Evolutionary conservation across 2,797 vertebrate genomes (phyloP).

Genomic region (Schizothorax lantsangensis): DNA sequence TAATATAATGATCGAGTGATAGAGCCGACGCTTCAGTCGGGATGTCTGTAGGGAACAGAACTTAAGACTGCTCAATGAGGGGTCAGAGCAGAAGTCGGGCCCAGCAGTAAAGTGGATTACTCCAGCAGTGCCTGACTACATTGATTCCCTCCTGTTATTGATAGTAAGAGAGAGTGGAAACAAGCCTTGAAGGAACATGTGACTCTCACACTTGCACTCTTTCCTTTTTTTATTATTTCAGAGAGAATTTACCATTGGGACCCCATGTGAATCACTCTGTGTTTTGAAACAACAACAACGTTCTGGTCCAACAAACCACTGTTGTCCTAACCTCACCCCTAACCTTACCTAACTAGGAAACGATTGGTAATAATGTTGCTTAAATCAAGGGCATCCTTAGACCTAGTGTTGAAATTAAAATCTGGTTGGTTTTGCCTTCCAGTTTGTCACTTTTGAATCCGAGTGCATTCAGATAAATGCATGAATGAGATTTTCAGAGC

Average conservation of each 20-base stretch:
- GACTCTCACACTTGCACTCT: not conserved
- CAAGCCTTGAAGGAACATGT: not conserved
- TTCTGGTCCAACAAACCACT: not conserved
- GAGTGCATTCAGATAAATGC: not conserved
- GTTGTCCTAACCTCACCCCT: not conserved
- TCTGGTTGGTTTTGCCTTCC: not conserved
- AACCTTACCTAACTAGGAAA: not conserved
- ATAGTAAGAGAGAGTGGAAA: not conserved
- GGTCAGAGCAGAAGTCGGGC: slow-evolving; percentile 31
- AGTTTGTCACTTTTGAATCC: not conserved
- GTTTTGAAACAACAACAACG: not conserved
- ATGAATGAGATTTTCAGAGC: not conserved
- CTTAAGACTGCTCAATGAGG: slow-evolving; percentile 44
- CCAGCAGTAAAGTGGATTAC: slow-evolving; percentile 46
- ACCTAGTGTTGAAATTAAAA: not conserved
- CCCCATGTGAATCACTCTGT: not conserved
- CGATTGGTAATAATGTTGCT: not conserved
- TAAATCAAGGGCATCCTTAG: not conserved
- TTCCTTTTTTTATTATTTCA: not conserved
- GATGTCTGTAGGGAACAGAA: slow-evolving; percentile 27
- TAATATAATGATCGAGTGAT: not conserved
- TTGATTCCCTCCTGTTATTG: slow-evolving; percentile 25
- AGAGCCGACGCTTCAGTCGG: slow-evolving; percentile 25
- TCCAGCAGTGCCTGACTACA: slow-evolving; percentile 7
- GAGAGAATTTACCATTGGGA: not conserved